Percentiles rank a stretch among this genome's conserved stretches.
These are phyloP conservation scores for Pteruthius melanotis DNA, from an alignment of 2,113 vertebrate species.

Conservation along the genomic window DNA sequence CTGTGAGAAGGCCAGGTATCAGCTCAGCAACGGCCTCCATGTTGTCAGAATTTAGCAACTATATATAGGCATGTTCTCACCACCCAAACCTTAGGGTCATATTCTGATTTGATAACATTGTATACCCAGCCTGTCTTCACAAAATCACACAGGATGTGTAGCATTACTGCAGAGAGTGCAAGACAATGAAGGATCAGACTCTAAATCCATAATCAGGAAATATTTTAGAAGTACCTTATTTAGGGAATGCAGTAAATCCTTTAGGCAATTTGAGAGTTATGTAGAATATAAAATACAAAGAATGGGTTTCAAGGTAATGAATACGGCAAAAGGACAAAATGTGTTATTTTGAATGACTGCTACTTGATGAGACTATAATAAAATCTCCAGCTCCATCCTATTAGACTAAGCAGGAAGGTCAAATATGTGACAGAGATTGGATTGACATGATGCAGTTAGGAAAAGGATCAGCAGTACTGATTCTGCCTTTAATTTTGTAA, in stretches of 20 bases:
- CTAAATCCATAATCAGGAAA: slow-evolving; percentile 7
- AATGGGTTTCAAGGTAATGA: slow-evolving; percentile 44
- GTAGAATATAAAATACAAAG: slow-evolving; percentile 15
- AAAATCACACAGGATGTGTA: neutral
- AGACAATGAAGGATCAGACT: neutral
- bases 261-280: slow-evolving; percentile 23
- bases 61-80: fast-evolving
- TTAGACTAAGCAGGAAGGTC: slow-evolving; percentile 41
- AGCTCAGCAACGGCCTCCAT: neutral
- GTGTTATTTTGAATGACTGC: slow-evolving; percentile 53
- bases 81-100: neutral
- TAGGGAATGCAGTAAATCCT: slow-evolving; percentile 34
- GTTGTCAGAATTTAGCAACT: neutral
- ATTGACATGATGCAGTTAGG: neutral
- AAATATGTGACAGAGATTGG: neutral
- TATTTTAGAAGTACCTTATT: slow-evolving; percentile 18
- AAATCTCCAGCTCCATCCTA: slow-evolving; percentile 30
- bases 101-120: neutral
- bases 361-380: slow-evolving; percentile 38
- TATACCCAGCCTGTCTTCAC: neutral
- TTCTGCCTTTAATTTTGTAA: neutral
- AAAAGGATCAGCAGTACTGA: neutral
- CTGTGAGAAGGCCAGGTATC: neutral
- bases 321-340: slow-evolving; percentile 36
- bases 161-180: neutral